Evolutionary conservation across 64 coral and sea anemone species (phyloP), one percentile per base, ranked within the genome.

Genomic region (Pachyseris speciosa): DNA sequence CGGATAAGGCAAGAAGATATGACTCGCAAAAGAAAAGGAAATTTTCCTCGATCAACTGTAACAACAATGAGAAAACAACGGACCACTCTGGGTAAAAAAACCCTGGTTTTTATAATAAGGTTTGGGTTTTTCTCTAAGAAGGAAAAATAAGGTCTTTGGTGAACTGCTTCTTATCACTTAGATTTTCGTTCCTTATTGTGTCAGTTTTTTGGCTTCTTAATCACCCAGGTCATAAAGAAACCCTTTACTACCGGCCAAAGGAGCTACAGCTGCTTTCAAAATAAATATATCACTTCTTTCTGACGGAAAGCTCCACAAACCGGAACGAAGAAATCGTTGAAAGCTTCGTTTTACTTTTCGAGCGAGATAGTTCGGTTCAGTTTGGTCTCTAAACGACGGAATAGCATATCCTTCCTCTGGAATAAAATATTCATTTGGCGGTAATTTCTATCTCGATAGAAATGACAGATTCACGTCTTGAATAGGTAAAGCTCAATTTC

Each of bases 351-450:
- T 68, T 68, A n/a, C n/a, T n/a, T n/a, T n/a, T n/a, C n/a, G n/a
- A n/a, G n/a, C n/a, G n/a, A n/a, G n/a, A n/a, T n/a, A n/a, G n/a
- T 4, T 57, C 12, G 22, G 22, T 15, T 15, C 73, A 76, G n/a
- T 22, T 30, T n/a, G 5, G 16, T 36, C 31, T 36, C 29, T 33
- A 36, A 32, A 34, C n/a, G 42, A 50, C 66, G 20, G 66, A 7
- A 33, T 47, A n/a, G 22, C 36, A 81, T 24, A 38, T 81, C n/a
- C 77, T 1, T 81, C 52, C 13, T n/a, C 9, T 40, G 63, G 77
- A 60, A 81, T 81, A 81, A 81, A 81, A 81, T 81, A 81, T 81
- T 81, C 77, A 81, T 81, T 81, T 63, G 77, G 2, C 53, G 30
- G 51, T 81, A 81, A 81, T 81, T 81, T 81, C 20, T 81, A 39